Percentiles rank a stretch among this genome's conserved stretches.
Conservation (phyloP, 2,113 vertebrate species). For the Poeciliopsis occidentalis region DNA sequence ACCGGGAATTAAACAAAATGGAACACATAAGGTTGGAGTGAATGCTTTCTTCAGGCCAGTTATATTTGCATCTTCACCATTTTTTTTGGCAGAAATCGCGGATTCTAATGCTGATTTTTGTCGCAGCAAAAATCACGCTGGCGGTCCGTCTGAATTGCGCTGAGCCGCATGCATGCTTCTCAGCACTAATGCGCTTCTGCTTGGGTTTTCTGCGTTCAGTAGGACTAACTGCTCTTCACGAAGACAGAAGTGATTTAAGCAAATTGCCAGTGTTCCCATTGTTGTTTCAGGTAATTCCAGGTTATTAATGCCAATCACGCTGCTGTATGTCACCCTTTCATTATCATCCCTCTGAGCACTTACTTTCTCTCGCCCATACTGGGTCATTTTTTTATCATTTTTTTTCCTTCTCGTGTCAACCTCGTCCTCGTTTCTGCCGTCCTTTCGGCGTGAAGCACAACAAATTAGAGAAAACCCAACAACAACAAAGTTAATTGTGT, state of each 20-base stretch:
- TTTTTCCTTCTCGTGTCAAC: slow-evolving; percentile 21
- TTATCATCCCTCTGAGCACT: slow-evolving; percentile 79
- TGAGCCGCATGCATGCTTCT: slow-evolving; percentile 47
- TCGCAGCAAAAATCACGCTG: background rate
- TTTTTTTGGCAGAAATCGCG: background rate
- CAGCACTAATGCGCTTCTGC: slow-evolving; percentile 41
- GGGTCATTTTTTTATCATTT: no score
- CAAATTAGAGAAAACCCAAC: background rate
- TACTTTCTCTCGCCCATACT: slow-evolving; percentile 33
- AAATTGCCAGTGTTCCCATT: slow-evolving; percentile 78
- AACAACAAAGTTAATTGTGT: background rate
- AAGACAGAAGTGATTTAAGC: slow-evolving; percentile 69
- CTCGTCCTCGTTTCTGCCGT: slow-evolving; percentile 11
- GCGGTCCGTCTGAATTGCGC: background rate
- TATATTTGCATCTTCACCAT: background rate
- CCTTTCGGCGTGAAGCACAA: background rate
- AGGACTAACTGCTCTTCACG: slow-evolving; percentile 48
- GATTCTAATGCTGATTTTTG: background rate
- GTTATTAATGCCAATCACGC: slow-evolving; percentile 80
- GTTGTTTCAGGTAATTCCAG: slow-evolving; percentile 80
- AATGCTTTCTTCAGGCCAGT: background rate
- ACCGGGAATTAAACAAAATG: no score
- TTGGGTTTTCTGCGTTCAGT: slow-evolving; percentile 19
- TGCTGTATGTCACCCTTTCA: slow-evolving; percentile 69
- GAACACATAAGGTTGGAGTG: no score